phyloP scores from a whole-genome alignment of 2,888 invertebrate genomes.

The Hyppa rectilinea region DNA sequence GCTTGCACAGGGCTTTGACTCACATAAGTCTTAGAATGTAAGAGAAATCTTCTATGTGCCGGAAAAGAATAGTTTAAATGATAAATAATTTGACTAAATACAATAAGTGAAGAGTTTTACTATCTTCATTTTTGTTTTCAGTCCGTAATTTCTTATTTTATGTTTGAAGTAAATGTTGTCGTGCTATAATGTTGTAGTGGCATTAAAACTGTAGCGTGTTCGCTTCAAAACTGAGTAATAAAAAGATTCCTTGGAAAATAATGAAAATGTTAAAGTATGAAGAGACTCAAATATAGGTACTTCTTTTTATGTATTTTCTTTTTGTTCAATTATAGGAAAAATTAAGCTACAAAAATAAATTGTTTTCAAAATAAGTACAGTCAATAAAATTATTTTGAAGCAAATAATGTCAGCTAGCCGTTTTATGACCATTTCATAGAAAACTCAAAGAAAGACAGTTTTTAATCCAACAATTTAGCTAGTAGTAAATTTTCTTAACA shows the following conservation, averaged over 20 bases:
- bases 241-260: constrained; percentile 35
- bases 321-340: too few species aligned
- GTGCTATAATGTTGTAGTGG: constrained; percentile 21
- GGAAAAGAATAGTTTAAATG: not conserved
- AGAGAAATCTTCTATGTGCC: not conserved
- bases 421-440: too few species aligned
- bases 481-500: too few species aligned
- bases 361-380: not conserved
- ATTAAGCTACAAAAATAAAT: not conserved
- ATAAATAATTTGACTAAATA: not conserved
- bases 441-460: too few species aligned
- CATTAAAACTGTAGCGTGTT: constrained; percentile 35
- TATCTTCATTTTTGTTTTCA: too few species aligned
- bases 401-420: too few species aligned
- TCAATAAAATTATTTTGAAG: too few species aligned
- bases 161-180: constrained; percentile 1
- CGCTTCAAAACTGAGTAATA: constrained; percentile 13
- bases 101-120: not conserved
- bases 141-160: not conserved
- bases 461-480: too few species aligned
- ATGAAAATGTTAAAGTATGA: constrained; percentile 17
- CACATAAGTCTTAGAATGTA: too few species aligned
- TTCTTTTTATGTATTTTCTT: too few species aligned
- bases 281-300: too few species aligned
- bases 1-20: too few species aligned